phyloP scores from a whole-genome alignment of 2,113 vertebrate species.

The Xyrauchen texanus region DNA sequence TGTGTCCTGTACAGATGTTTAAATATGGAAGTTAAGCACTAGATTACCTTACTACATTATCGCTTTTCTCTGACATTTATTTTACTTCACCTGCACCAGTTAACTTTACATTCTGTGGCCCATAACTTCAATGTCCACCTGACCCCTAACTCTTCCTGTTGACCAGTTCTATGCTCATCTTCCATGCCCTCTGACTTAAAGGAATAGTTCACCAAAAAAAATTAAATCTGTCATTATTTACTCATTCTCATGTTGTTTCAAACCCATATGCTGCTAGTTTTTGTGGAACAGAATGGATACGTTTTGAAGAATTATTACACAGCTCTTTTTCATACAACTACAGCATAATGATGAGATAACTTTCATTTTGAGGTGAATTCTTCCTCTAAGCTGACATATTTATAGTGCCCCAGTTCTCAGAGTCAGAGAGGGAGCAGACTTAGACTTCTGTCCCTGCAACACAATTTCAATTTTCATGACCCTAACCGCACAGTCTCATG shows the following conservation, averaged over 20 bases:
- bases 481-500: constrained; percentile 7
- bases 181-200: no score
- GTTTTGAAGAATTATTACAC: no score
- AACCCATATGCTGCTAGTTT: no score
- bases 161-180: neutral
- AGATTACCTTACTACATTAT: no score
- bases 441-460: neutral
- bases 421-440: neutral
- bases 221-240: no score
- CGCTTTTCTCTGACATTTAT: neutral
- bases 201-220: no score
- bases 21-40: no score
- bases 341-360: no score
- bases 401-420: neutral
- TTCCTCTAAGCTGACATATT: neutral
- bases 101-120: neutral
- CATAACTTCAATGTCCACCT: neutral
- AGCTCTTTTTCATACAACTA: no score
- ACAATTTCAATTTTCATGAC: constrained; percentile 24
- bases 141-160: neutral
- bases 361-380: neutral
- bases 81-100: neutral
- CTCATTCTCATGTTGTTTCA: no score
- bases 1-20: no score
- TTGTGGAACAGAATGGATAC: no score